phyloP scores from a whole-genome alignment of 2,888 invertebrate species.

The Parnassius apollo region DNA sequence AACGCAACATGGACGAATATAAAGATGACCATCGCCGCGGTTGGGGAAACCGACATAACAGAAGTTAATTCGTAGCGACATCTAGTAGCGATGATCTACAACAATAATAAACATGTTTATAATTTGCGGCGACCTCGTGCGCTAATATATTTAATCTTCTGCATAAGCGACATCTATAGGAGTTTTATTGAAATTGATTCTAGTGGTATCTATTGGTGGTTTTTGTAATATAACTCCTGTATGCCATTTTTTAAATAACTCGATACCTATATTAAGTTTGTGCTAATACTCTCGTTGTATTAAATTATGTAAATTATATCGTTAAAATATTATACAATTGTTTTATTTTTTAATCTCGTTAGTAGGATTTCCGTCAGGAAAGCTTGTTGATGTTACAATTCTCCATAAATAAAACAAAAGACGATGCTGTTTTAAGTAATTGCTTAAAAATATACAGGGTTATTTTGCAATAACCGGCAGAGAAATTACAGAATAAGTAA shows the following conservation, averaged over 20 bases:
- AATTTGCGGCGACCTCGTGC: too few species aligned
- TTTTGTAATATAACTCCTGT: not conserved
- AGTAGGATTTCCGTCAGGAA: not conserved
- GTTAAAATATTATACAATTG: not conserved
- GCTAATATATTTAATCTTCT: not conserved
- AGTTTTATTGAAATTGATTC: not conserved
- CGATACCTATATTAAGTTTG: too few species aligned
- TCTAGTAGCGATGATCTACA: slow-evolving; percentile 6
- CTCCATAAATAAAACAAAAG: too few species aligned
- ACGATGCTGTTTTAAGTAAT: too few species aligned
- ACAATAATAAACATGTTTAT: not conserved
- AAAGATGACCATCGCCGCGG: slow-evolving; percentile 93
- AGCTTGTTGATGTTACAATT: too few species aligned
- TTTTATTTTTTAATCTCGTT: slow-evolving; percentile 1
- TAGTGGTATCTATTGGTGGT: not conserved
- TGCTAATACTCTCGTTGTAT: too few species aligned
- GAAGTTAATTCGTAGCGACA: slow-evolving; percentile 78
- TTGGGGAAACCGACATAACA: slow-evolving; percentile 91
- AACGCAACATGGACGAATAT: slow-evolving; percentile 90
- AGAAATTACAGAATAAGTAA: too few species aligned
- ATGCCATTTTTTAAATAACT: too few species aligned
- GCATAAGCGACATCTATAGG: slow-evolving; percentile 15
- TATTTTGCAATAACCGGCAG: too few species aligned
- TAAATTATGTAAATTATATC: slow-evolving; percentile 8
- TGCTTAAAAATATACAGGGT: too few species aligned